These are phyloP conservation scores for Yoshiicerus persimilis DNA, from an alignment of 1,140 invertebrate genomes.

Conservation along the genomic window DNA sequence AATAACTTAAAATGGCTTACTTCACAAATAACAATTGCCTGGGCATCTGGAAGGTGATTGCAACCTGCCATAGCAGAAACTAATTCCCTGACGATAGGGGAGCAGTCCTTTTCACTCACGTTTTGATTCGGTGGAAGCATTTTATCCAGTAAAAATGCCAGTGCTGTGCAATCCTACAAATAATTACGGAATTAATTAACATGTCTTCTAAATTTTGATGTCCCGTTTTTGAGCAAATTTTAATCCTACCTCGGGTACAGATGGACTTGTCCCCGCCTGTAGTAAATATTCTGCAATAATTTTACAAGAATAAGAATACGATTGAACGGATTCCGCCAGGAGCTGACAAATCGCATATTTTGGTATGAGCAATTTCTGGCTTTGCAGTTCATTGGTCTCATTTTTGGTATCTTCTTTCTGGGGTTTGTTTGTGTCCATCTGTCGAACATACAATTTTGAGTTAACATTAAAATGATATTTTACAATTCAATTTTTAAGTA, in stretches of 20 bases:
- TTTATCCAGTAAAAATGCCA: slow-evolving; percentile 79
- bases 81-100: slow-evolving; percentile 70
- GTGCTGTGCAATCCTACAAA: slow-evolving; percentile 66
- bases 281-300: slow-evolving; percentile 75
- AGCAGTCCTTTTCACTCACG: slow-evolving; percentile 73
- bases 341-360: slow-evolving; percentile 78
- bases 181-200: not conserved
- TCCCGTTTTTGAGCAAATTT: too few species aligned
- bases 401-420: slow-evolving; percentile 29
- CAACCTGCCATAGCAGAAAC: slow-evolving; percentile 80
- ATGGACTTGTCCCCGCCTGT: slow-evolving; percentile 63
- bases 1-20: slow-evolving; percentile 53
- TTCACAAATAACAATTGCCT: slow-evolving; percentile 74
- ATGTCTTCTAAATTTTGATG: not conserved
- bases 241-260: slow-evolving; percentile 64
- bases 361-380: slow-evolving; percentile 64
- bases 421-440: slow-evolving; percentile 51
- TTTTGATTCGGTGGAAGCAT: slow-evolving; percentile 66
- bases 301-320: slow-evolving; percentile 74
- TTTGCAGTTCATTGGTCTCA: slow-evolving; percentile 45
- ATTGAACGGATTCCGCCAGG: slow-evolving; percentile 77
- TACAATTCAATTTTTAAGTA: too few species aligned
- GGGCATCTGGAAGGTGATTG: slow-evolving; percentile 78
- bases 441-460: not conserved
- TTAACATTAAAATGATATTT: too few species aligned